Evolutionary conservation across 2,797 vertebrate genomes (phyloP), one percentile per base, ranked within the genome.

Genomic region (Peromyscus aztecus): DNA sequence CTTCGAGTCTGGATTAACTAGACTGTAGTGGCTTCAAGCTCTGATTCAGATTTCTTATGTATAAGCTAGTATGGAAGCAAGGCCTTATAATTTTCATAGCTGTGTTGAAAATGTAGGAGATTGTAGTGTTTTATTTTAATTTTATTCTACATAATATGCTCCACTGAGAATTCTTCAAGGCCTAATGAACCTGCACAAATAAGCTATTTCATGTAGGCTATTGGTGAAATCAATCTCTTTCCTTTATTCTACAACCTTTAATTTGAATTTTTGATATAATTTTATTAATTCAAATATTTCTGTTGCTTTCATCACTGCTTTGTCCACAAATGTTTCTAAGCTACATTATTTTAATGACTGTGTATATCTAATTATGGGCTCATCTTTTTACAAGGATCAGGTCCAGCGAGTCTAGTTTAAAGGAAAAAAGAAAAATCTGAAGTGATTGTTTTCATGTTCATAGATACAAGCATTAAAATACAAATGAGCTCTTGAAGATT

Each of bases 161-260:
- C 78, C 76, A 83, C 5, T 83, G 93, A 96, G 94, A 97, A 96
- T 95, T 92, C 31, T 40, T 94, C 16, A n/a, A 88, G 31, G 82
- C 21, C 59, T 97, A 61, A 90, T 97, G 98, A 92, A 75, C 80
- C 71, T 29, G 71, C 24, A 37, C 76, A 92, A 97, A 87, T 91
- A 91, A 96, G 31, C 67, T 71, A 69, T 24, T 52, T 52, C 57
- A 92, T 43, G 10, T 61, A 82, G 87, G 81, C 94, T 75, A 67
- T 55, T 94, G 81, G 12, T 93, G 59, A 69, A 92, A 94, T 43
- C 4, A 23, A 57, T 91, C 80, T 84, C n/a, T 89, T 88, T 90
- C 16, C 34, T 27, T 24, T 19, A 24, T 81, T 75, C 34, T 85
- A 76, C 40, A 29, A 94, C 2, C 81, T 91, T 94, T 96, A 80